Percentiles rank a stretch among this genome's conserved stretches.
These are phyloP conservation scores for Pachyseris speciosa DNA, from an alignment of 64 coral and sea anemone species.

Conservation along the genomic window DNA sequence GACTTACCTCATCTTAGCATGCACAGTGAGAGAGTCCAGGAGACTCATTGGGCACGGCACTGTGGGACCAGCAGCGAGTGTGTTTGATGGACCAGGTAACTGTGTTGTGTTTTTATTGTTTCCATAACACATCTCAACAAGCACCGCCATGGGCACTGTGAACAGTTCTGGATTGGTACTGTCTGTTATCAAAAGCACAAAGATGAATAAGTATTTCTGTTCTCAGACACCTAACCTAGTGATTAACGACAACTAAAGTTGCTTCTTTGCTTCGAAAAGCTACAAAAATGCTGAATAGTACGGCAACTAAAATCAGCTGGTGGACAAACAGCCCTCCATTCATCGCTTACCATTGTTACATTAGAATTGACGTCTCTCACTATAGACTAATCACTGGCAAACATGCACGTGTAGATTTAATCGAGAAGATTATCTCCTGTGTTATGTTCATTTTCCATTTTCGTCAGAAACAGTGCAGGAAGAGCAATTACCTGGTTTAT, in stretches of 20 bases:
- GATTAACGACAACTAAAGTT: too few relatives aligned
- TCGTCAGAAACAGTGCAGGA: too few relatives aligned
- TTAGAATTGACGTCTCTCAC: too few relatives aligned
- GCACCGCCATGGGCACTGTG: slow-evolving; percentile 80
- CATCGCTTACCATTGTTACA: too few relatives aligned
- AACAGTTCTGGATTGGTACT: slow-evolving; percentile 84
- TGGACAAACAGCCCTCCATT: neutral
- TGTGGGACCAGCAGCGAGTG: slow-evolving; percentile 82
- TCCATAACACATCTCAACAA: slow-evolving; percentile 96
- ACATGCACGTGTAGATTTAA: neutral
- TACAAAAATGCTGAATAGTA: too few relatives aligned
- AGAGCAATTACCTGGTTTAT: too few relatives aligned
- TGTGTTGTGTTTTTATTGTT: slow-evolving; percentile 77
- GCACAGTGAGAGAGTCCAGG: slow-evolving; percentile 86
- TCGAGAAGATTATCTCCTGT: too few relatives aligned
- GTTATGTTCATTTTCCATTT: too few relatives aligned
- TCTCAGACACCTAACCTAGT: too few relatives aligned
- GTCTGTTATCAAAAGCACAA: slow-evolving; percentile 55
- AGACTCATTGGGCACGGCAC: slow-evolving; percentile 84
- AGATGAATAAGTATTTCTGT: neutral
- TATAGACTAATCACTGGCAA: too few relatives aligned
- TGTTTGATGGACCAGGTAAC: slow-evolving; percentile 84
- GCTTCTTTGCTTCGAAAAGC: too few relatives aligned
- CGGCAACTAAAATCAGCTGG: too few relatives aligned
- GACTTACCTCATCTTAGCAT: slow-evolving; percentile 92